Evolutionary conservation across 2,797 vertebrate species (phyloP).

Genomic region (Hirundo rustica): DNA sequence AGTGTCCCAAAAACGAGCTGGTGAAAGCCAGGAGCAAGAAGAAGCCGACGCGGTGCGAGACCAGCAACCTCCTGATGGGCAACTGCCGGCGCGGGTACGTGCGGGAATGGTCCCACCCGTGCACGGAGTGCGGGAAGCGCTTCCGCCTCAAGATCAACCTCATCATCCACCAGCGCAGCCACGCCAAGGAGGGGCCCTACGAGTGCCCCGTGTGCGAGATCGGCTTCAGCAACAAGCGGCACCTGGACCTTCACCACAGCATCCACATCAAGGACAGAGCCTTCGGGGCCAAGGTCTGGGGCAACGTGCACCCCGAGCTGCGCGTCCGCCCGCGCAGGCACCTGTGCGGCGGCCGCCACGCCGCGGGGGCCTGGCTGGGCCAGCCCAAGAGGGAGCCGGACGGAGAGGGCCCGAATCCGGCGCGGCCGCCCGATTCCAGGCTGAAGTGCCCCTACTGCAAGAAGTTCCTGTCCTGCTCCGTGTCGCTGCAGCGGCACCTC

Average conservation of each 20-base stretch:
- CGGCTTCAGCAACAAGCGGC: constrained; percentile 3
- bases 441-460: not conserved
- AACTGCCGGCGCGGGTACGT: constrained; percentile 69
- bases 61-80: constrained; percentile 4
- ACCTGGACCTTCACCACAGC: constrained; percentile 22
- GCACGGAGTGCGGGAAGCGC: constrained; percentile 57
- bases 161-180: constrained; percentile 67
- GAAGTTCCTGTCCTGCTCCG: not conserved
- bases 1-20: not conserved
- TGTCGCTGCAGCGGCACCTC: constrained; percentile 9
- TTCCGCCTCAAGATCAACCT: constrained; percentile 69
- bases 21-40: constrained; percentile 45
- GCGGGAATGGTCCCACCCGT: constrained; percentile 51
- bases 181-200: constrained; percentile 62
- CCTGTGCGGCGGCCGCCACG: not conserved
- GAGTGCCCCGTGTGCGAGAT: constrained; percentile 43
- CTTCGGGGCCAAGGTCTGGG: constrained; percentile 59
- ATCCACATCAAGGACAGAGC: constrained; percentile 52
- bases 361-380: not conserved
- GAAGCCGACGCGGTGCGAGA: not conserved
- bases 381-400: constrained; percentile 87
- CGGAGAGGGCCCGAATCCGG: constrained; percentile 80
- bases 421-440: constrained; percentile 69
- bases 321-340: constrained; percentile 15
- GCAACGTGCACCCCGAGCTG: constrained; percentile 54